Conservation (phyloP, 2,113 vertebrate species). For the Hippoglossus stenolepis region DNA sequence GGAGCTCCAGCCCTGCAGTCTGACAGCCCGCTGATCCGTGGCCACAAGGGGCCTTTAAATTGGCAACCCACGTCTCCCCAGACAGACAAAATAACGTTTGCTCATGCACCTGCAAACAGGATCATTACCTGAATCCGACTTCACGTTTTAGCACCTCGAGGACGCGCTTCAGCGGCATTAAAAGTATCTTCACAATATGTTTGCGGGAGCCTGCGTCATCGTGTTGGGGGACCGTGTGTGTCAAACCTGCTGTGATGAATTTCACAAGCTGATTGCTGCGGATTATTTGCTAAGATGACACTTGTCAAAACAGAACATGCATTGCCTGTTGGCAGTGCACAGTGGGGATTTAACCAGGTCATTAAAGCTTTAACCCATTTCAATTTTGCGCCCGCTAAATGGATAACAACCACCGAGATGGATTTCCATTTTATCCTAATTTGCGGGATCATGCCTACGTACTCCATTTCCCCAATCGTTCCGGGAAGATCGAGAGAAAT, state of each 20-base stretch:
- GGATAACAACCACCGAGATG: constrained; percentile 66
- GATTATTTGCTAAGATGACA: constrained; percentile 66
- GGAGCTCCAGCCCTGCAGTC: background rate
- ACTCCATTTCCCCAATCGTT: constrained; percentile 43
- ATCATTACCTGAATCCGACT: constrained; percentile 11
- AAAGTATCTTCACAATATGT: background rate
- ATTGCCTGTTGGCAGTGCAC: constrained; percentile 42
- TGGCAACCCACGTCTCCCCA: constrained; percentile 1
- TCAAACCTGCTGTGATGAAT: constrained; percentile 36
- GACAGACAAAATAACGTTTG: constrained; percentile 2
- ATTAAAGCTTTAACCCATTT: constrained; percentile 65
- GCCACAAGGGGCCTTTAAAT: background rate
- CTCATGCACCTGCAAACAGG: background rate
- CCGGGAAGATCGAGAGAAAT: constrained; percentile 14
- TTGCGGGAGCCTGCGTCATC: background rate
- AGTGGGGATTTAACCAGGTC: constrained; percentile 58
- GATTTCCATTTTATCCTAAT: constrained; percentile 72
- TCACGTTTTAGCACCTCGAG: background rate
- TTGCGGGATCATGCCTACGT: constrained; percentile 52
- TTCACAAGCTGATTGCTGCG: constrained; percentile 57
- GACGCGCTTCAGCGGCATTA: background rate
- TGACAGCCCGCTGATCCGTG: constrained; percentile 17
- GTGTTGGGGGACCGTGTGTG: background rate
- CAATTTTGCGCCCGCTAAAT: constrained; percentile 59
- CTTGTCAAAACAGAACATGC: constrained; percentile 64